Evolutionary conservation across 1,140 invertebrate genomes (phyloP), one percentile per base, ranked within the genome.

Genomic region (Bombus balteatus): DNA sequence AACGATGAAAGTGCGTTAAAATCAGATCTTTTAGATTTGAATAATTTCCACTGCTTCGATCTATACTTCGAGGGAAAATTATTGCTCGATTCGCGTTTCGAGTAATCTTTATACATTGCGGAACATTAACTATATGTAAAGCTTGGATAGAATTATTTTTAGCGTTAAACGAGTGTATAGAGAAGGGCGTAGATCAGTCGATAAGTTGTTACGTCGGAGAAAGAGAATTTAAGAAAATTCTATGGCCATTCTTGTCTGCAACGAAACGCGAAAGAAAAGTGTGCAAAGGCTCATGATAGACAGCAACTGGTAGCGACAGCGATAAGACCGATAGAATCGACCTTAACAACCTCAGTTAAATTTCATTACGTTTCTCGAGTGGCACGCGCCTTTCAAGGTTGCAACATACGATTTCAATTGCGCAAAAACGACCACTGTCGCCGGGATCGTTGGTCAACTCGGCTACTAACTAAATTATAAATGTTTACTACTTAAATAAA

Each of bases 281-380:
- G 47, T 78, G 74, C 74, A 82, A 78, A 87, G 83, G 47, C 78
- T 65, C 57, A 1, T 41, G n/a, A 62, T 83, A 82, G 57, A 77
- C 34, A 77, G 57, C 39, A 47, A 77, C 80, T 72, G 68, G 72
- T 47, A 62, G 66, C 71, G 59, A 39, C 79, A 39, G 74, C 83
- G 75, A 43, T 59, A 71, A 72, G 74, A 28, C 37, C 83, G 79
- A 89, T 89, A 77, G 72, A 89, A 89, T 89, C 88, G 75, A 88
- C 81, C 88, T 83, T 89, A 89, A 89, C 84, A 75, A 86, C 79
- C 79, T 83, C 88, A 74, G 87, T 89, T 89, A 89, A 89, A 89
- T 81, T 89, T 89, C 81, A 89, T 89, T 89, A 86, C 83, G 71
- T n/a, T 76, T 8, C 53, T 65, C 78, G 68, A 41, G 59, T 41